Base-by-base conservation (phyloP, 2,113 vertebrate genomes). In the Triplophysa tibetana region DNA sequence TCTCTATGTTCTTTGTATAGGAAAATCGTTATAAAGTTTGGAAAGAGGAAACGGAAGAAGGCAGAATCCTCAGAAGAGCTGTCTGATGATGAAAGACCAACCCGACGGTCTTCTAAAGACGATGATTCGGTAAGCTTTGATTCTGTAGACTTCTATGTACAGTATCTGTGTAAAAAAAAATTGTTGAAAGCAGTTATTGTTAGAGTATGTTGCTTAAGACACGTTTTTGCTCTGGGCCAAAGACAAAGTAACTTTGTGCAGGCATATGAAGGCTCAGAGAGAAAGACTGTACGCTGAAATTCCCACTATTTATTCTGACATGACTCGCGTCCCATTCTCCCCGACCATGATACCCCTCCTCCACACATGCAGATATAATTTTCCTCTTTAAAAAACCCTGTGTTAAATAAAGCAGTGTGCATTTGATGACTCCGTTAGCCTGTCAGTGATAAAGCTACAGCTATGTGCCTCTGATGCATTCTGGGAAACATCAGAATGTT, bases 11-110 rank as follows among this genome's bases (percentile, higher is more conserved):
- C 73, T 23, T 14, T 26, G 23, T 45, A 60, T 86, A 98, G 98
- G 76, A 99, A 98, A 90, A 95, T 99, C 69, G 96, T 99, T 82
- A 99, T 99, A 89, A 98, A 97, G 64, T 91, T 99, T 86, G 95
- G 96, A 84, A 97, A 96, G 91, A 99, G 97, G 87, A 99, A 98
- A 81, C 93, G 96, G 82, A 98, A 97, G 92, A 96, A 77, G 74
- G 62, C 94, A 0, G 95, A 96, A 54, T 98, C 96, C 82, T 98
- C 97, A 63, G 97, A 97, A 88, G 96, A 98, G 21, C 88, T 95
- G 75, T 97, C 96, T 1, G 98, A 98, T 69, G 91, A 93, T 1
- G 96, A 98, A 65, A 94, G 93, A 62, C 91, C 93, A 45, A 82
- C 93, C 6, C 94, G 93, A 82, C 92, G 91, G 58, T 62, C 89